Conservation (phyloP, 2,113 vertebrate species). For the Dolichotis patagonum region DNA sequence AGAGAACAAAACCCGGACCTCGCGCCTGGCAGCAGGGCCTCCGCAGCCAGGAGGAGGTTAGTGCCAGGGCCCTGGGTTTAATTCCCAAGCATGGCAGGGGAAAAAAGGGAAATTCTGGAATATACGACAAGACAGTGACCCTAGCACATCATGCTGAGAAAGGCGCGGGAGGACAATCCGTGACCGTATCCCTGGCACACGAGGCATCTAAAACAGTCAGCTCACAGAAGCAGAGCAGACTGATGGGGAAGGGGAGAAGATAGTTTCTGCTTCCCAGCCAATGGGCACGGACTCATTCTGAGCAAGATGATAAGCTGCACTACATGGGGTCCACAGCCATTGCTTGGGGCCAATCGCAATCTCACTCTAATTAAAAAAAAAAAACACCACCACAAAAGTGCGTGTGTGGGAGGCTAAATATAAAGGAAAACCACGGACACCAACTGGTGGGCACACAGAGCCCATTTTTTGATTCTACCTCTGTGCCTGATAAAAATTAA, state of each 20-base stretch:
- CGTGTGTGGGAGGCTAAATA: not conserved
- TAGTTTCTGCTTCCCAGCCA: too few relatives aligned
- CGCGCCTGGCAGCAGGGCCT: fast-evolving
- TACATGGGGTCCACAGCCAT: not conserved
- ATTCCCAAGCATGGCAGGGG: not conserved
- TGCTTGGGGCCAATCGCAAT: not conserved
- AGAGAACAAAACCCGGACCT: not conserved
- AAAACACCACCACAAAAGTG: not conserved
- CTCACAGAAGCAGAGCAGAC: not conserved
- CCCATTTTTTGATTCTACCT: not conserved
- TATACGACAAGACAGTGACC: not conserved
- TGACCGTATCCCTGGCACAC: not conserved
- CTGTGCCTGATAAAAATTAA: not conserved
- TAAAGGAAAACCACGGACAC: not conserved
- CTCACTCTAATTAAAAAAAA: not conserved
- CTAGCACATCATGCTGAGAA: not conserved
- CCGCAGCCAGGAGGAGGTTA: fast-evolving
- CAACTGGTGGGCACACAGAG: not conserved
- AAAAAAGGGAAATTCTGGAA: not conserved
- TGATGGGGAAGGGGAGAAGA: too few relatives aligned
- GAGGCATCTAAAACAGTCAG: too few relatives aligned
- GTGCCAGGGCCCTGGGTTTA: not conserved
- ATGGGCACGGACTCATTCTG: not conserved
- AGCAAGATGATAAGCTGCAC: not conserved
- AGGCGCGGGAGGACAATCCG: not conserved